Conservation (phyloP, 2,113 vertebrate genomes). For the Alaudala cheleensis region DNA sequence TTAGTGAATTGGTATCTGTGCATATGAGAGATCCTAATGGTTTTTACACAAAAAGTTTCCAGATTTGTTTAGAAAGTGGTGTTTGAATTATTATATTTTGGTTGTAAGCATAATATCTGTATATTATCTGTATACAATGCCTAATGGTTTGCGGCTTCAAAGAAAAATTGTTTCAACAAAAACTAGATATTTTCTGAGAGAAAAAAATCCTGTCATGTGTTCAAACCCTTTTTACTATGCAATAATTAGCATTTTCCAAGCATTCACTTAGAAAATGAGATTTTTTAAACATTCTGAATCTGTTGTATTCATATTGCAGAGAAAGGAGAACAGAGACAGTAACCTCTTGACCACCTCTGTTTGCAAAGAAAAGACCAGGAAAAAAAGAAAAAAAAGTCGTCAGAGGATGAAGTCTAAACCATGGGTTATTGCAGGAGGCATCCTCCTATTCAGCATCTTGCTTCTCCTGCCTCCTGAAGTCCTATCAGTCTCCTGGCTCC, state of each 20-base stretch:
- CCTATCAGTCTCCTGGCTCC: too few relatives aligned
- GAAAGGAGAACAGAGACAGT: not conserved
- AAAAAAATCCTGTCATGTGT: not conserved
- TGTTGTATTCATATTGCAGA: not conserved
- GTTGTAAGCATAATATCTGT: not conserved
- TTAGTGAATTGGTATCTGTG: constrained; percentile 10
- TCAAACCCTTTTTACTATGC: not conserved
- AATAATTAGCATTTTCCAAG: constrained; percentile 33
- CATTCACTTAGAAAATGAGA: not conserved
- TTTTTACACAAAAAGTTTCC: constrained; percentile 35
- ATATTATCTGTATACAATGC: not conserved
- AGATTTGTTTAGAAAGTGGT: constrained; percentile 46
- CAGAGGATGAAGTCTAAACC: not conserved
- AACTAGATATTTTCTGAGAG: not conserved
- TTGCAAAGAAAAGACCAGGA: not conserved
- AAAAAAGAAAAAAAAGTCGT: not conserved
- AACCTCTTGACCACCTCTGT: not conserved
- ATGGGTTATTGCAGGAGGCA: not conserved
- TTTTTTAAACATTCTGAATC: not conserved
- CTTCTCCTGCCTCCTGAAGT: not conserved
- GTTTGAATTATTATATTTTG: constrained; percentile 35
- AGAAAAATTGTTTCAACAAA: constrained; percentile 2
- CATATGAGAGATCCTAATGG: constrained; percentile 29
- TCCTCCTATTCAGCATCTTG: not conserved
- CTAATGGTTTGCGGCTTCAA: not conserved